Conservation (phyloP, 2,113 vertebrate genomes). For the Jaculus jaculus region DNA sequence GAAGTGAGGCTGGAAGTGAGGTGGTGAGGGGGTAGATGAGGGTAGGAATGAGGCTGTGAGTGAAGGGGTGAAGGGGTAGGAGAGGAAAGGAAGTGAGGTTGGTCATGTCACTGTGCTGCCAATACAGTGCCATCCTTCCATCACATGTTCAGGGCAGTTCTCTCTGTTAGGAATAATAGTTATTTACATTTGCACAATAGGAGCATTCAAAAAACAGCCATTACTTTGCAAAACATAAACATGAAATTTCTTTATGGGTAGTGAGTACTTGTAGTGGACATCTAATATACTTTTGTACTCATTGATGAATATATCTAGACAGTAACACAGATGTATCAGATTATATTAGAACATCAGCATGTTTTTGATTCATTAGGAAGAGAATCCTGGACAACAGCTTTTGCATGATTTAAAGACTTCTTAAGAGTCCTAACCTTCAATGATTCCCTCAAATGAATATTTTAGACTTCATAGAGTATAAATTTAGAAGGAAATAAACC, state of each 20-base stretch:
- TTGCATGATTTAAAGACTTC: not conserved
- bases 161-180: not conserved
- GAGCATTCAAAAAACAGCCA: not conserved
- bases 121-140: not conserved
- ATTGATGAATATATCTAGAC: not conserved
- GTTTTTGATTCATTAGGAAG: slow-evolving; percentile 1
- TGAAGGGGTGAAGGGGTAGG: too few species aligned
- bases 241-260: not conserved
- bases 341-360: not conserved
- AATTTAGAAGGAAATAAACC: slow-evolving; percentile 25
- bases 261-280: not conserved
- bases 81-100: not conserved
- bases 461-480: slow-evolving; percentile 26
- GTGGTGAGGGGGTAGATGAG: too few species aligned
- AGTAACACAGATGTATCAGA: not conserved
- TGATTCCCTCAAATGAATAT: slow-evolving; percentile 42
- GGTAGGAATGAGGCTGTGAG: too few species aligned
- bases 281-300: not conserved
- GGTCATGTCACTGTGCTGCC: not conserved
- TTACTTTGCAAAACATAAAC: not conserved
- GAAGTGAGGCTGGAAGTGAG: too few species aligned
- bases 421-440: not conserved
- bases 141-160: not conserved
- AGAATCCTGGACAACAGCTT: not conserved
- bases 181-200: not conserved